Percentiles rank a stretch among this genome's conserved stretches.
These are phyloP conservation scores for Mesitornis unicolor DNA, from an alignment of 2,113 vertebrate species.

Conservation along the genomic window DNA sequence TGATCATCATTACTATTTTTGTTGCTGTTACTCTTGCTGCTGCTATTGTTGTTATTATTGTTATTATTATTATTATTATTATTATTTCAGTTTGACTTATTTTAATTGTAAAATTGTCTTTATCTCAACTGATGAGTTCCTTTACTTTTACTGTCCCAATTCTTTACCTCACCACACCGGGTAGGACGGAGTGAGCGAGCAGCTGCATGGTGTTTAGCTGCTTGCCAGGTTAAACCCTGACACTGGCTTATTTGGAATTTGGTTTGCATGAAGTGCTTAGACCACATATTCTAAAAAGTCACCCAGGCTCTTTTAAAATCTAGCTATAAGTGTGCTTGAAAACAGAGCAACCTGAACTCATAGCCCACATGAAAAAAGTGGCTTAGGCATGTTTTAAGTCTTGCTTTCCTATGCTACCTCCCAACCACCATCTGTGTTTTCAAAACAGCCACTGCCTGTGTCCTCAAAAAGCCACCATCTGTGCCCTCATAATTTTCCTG, in stretches of 20 bases:
- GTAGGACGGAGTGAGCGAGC: no score
- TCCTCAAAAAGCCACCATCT: background rate
- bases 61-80: no score
- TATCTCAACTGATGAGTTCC: no score
- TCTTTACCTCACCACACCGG: no score
- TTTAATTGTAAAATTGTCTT: no score
- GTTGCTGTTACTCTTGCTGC: no score
- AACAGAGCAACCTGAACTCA: background rate
- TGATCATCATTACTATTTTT: no score
- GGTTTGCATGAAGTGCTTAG: background rate
- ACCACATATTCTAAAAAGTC: background rate
- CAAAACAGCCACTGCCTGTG: background rate
- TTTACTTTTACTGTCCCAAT: no score
- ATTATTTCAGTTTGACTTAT: no score
- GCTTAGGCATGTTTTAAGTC: background rate
- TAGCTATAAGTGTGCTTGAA: background rate
- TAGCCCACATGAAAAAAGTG: background rate
- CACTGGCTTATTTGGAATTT: background rate
- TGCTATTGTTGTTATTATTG: no score
- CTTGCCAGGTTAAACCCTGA: no score
- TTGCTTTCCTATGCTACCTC: background rate
- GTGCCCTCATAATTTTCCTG: background rate
- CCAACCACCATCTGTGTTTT: background rate
- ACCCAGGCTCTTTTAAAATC: background rate
- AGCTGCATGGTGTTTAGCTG: no score